Conservation (phyloP, 2,113 vertebrate genomes). For the Falcunculus frontatus region DNA sequence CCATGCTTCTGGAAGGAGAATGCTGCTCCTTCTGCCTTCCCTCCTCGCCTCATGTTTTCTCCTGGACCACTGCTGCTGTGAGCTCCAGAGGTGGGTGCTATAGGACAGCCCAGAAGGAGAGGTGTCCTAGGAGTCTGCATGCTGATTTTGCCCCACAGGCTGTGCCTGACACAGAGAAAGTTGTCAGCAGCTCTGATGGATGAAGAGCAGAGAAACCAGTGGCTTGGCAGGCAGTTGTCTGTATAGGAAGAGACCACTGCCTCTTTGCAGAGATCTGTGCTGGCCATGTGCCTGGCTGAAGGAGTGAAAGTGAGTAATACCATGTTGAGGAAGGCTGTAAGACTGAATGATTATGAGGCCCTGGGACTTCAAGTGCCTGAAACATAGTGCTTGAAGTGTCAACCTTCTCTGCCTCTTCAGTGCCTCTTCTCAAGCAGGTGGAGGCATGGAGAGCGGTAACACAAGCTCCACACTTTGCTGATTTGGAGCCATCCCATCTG, state of each 20-base stretch:
- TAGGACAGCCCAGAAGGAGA: neutral
- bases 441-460: neutral
- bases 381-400: neutral
- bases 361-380: neutral
- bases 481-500: neutral
- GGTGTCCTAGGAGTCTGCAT: neutral
- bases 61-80: neutral
- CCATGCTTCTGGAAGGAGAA: neutral
- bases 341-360: neutral
- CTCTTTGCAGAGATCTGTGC: conserved; percentile 2
- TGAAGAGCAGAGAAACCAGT: conserved; percentile 2
- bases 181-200: neutral
- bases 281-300: conserved; percentile 7
- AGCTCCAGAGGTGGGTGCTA: neutral
- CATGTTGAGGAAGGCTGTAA: neutral
- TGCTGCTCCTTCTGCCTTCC: neutral
- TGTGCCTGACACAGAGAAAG: neutral
- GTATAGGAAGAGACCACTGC: conserved; percentile 6
- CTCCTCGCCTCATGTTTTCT: neutral
- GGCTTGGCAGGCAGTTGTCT: neutral
- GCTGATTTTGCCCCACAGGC: neutral
- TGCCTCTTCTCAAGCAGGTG: neutral
- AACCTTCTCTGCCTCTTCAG: neutral
- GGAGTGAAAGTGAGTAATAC: neutral
- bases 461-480: neutral